Base-by-base conservation (phyloP, 2,113 vertebrate species). In the Vulpes vulpes region DNA sequence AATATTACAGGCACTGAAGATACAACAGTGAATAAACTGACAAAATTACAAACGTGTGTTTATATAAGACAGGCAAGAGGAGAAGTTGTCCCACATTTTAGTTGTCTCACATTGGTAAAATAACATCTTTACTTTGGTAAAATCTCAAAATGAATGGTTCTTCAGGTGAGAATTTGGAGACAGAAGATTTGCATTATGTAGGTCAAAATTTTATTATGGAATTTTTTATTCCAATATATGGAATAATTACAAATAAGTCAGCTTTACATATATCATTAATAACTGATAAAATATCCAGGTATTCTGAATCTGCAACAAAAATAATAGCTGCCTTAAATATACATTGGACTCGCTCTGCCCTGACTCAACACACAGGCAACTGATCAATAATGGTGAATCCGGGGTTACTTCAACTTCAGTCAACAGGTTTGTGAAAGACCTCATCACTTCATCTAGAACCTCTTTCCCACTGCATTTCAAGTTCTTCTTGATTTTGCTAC, bases 281-380 rank as follows among this genome's bases (percentile, higher is more conserved):
- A 89, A 43, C 11, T 64, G 73, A 55, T 49, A 69, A 73, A 92
- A 64, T 30, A 3, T 0, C 35, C 32, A 94, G 85, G 22, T 81
- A 89, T 83, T 69, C 55, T 86, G 22, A 82, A 82, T 0, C 6
- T 60, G 43, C 35, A 64, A 43, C 6, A 81, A n/a, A 86, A 82
- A 71, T 82, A 55, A 80, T 12, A 30, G 22, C 4, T 87, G 0
- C 14, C 8, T 57, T 79, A 57, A 81, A 74, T 74, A 53, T 30
- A 43, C 9, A 43, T 32, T 49, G 9, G 23, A 87, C 76, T 92
- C 30, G 86, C 17, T 27, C 11, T 49, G 25, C 20, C 49, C 35
- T 74, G 2, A 0, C 11, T 3, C 9, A 0, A 59, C 14, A 89
- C 62, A 89, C 9, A 65, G 25, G 14, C 0, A 23, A 4, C 5